phyloP scores from a whole-genome alignment of 2,888 invertebrate genomes.

The Alloplasta piceator region DNA sequence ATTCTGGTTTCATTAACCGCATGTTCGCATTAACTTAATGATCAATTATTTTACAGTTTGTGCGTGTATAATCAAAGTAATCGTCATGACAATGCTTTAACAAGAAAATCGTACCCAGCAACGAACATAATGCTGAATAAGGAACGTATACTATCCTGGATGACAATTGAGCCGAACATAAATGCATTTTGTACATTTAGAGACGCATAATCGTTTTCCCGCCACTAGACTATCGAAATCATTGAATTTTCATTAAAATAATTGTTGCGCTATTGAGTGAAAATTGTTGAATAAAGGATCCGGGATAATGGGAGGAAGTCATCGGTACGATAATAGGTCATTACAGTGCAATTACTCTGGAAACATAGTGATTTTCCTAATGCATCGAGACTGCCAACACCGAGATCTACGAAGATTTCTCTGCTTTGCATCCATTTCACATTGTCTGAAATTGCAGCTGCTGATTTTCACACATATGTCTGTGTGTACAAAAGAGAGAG shows the following conservation, averaged over 20 bases:
- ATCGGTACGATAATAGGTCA: constrained; percentile 23
- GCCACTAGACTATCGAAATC: too few species aligned
- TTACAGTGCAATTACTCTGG: constrained; percentile 27
- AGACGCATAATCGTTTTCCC: too few species aligned
- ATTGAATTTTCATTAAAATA: not conserved
- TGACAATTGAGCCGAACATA: too few species aligned
- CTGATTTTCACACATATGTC: not conserved
- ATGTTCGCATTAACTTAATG: too few species aligned
- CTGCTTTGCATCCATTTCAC: constrained; percentile 31
- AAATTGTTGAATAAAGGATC: constrained; percentile 1
- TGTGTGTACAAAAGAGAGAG: constrained; percentile 1
- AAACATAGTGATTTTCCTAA: not conserved
- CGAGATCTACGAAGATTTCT: constrained; percentile 33
- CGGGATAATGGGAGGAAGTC: constrained; percentile 28
- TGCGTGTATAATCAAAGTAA: too few species aligned
- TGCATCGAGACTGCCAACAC: not conserved
- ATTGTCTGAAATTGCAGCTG: constrained; percentile 39
- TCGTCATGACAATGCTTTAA: too few species aligned
- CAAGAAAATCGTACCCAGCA: too few species aligned
- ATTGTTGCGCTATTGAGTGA: not conserved
- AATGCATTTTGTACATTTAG: too few species aligned
- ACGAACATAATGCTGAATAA: too few species aligned
- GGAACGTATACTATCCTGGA: too few species aligned
- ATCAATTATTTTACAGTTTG: too few species aligned
- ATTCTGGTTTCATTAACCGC: too few species aligned